Percentiles rank a stretch among this genome's conserved stretches.
Conservation (phyloP, 1,140 invertebrate genomes). For the Drosophila tani region DNA sequence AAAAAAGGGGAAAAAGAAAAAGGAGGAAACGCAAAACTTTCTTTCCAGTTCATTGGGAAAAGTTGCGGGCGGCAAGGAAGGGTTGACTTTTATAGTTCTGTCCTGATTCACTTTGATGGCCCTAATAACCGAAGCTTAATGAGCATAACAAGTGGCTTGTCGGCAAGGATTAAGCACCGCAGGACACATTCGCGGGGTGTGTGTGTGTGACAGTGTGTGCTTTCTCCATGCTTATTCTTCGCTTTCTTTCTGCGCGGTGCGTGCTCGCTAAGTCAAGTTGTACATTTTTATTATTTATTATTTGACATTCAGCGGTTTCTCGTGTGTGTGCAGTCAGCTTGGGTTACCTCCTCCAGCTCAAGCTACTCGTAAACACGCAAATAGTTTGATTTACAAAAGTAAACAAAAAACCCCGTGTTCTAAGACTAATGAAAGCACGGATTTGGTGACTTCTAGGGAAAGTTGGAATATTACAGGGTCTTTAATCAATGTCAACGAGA, state of each 20-base stretch:
- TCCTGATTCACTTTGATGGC: constrained; percentile 81
- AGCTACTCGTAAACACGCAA: constrained; percentile 57
- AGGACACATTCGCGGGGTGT: constrained; percentile 31
- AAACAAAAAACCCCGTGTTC: constrained; percentile 32
- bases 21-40: constrained; percentile 55
- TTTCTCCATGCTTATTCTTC: background rate
- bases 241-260: constrained; percentile 19
- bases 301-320: constrained; percentile 51
- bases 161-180: constrained; percentile 39
- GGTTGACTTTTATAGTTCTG: constrained; percentile 81
- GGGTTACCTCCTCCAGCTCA: background rate
- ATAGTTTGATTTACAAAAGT: constrained; percentile 51
- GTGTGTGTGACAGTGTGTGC: constrained; percentile 15
- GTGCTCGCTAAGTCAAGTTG: constrained; percentile 34
- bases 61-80: constrained; percentile 43
- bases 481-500: constrained; percentile 19
- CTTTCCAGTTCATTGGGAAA: constrained; percentile 56
- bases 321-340: constrained; percentile 7
- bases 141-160: constrained; percentile 76
- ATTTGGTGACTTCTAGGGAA: background rate
- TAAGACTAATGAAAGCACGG: constrained; percentile 25
- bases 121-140: constrained; percentile 81
- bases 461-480: constrained; percentile 5
- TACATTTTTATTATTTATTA: constrained; percentile 67
- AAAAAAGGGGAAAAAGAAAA: constrained; percentile 18